phyloP scores from a whole-genome alignment of 1,140 invertebrate genomes.

The Drosophila nebulosa region DNA sequence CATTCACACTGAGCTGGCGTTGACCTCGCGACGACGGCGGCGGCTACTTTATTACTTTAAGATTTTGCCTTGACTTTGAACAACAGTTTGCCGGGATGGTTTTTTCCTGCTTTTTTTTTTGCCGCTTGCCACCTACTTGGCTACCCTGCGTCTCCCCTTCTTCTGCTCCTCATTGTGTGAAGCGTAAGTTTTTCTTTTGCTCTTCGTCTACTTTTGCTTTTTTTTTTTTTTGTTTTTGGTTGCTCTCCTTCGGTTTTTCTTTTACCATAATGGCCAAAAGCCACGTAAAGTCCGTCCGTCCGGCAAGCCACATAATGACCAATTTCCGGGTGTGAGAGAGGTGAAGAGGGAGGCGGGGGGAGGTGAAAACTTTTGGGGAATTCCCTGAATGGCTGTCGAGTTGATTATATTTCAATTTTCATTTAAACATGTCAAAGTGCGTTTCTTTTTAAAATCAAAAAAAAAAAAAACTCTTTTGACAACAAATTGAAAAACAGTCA shows the following conservation, averaged over 20 bases:
- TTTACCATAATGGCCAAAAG: constrained; percentile 53
- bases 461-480: constrained; percentile 6
- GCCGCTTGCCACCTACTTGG: constrained; percentile 24
- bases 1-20: constrained; percentile 63
- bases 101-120: constrained; percentile 42
- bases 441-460: not conserved
- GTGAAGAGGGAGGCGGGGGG: not conserved
- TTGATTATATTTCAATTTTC: constrained; percentile 21
- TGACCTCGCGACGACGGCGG: constrained; percentile 52
- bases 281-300: constrained; percentile 48
- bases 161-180: constrained; percentile 48
- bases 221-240: constrained; percentile 37
- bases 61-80: constrained; percentile 78
- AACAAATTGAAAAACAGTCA: constrained; percentile 16
- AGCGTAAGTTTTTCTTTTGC: constrained; percentile 62
- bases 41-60: constrained; percentile 78
- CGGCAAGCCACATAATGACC: constrained; percentile 50
- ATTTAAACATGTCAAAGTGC: not conserved
- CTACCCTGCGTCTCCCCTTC: constrained; percentile 45
- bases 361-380: constrained; percentile 25
- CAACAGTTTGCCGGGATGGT: constrained; percentile 65
- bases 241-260: constrained; percentile 27
- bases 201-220: constrained; percentile 10
- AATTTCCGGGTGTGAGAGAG: constrained; percentile 40
- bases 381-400: constrained; percentile 14